Conservation (phyloP, 2,113 vertebrate species). For the Protobothrops flavoviridis region DNA sequence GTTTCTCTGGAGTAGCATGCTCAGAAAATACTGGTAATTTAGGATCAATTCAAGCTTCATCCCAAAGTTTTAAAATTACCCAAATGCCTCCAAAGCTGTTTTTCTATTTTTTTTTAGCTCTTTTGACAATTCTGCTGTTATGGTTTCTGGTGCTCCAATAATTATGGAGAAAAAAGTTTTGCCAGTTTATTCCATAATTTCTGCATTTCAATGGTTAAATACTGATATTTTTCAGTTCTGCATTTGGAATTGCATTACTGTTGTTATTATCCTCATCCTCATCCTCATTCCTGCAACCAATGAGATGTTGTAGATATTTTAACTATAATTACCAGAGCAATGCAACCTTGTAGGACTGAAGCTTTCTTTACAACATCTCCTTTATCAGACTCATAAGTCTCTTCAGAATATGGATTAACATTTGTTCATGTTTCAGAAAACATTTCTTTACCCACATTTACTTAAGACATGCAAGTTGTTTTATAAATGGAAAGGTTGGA, state of each 20-base stretch:
- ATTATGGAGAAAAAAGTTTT: background rate
- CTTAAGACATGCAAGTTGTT: conserved; percentile 70
- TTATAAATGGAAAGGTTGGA: conserved; percentile 58
- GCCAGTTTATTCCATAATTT: background rate
- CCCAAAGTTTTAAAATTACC: background rate
- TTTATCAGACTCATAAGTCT: conserved; percentile 26
- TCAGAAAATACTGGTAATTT: background rate
- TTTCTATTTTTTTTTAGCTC: background rate
- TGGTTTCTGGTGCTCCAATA: background rate
- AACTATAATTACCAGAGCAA: background rate
- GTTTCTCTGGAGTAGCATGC: background rate
- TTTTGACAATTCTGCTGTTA: background rate
- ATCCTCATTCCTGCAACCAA: background rate
- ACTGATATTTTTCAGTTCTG: background rate
- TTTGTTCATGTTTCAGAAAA: conserved; percentile 68
- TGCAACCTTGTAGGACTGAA: background rate
- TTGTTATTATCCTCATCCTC: background rate
- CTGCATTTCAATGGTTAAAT: background rate
- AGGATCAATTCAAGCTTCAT: background rate
- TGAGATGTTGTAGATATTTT: background rate
- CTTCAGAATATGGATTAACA: conserved; percentile 62
- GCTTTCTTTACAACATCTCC: background rate
- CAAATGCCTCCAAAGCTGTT: background rate
- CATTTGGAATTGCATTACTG: background rate
- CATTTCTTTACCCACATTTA: conserved; percentile 66